Percentiles rank a stretch among this genome's conserved stretches.
Evolutionary conservation across 2,888 invertebrate species (phyloP).

Genomic region (Hyppa rectilinea): DNA sequence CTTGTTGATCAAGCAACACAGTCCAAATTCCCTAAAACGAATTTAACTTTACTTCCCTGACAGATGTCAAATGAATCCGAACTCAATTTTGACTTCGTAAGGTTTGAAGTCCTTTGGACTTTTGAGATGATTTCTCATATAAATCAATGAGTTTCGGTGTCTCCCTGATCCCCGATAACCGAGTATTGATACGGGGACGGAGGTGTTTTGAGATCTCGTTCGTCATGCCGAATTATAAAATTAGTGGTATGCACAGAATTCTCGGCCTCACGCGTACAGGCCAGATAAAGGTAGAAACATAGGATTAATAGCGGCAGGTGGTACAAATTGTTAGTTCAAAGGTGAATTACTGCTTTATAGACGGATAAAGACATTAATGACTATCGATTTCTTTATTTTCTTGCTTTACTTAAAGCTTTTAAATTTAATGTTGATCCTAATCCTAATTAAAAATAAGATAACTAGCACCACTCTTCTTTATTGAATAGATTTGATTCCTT

Average conservation of each 20-base stretch:
- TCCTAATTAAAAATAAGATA: too few relatives aligned
- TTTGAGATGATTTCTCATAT: slow-evolving; percentile 74
- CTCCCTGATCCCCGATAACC: slow-evolving; percentile 77
- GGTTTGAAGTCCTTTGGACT: slow-evolving; percentile 51
- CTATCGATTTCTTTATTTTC: slow-evolving; percentile 35
- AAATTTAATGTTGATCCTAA: too few relatives aligned
- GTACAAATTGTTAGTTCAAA: slow-evolving; percentile 34
- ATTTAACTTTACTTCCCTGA: slow-evolving; percentile 22
- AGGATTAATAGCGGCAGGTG: slow-evolving; percentile 45
- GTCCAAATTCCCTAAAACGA: slow-evolving; percentile 31
- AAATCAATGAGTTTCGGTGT: slow-evolving; percentile 79
- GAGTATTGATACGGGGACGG: slow-evolving; percentile 74
- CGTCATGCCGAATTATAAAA: slow-evolving; percentile 76
- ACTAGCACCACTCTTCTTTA: background rate
- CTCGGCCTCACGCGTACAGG: slow-evolving; percentile 43
- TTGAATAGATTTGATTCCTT: too few relatives aligned
- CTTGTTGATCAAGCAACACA: slow-evolving; percentile 15
- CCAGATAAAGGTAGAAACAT: slow-evolving; percentile 30
- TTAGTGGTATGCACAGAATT: slow-evolving; percentile 69
- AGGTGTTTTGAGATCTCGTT: slow-evolving; percentile 79
- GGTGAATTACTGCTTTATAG: slow-evolving; percentile 31
- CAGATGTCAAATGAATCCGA: slow-evolving; percentile 37
- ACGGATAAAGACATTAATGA: slow-evolving; percentile 20
- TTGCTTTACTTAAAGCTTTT: too few relatives aligned
- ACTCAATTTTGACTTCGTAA: background rate